A percentile compares a stretch with the other conserved stretches of the same genome.
phyloP scores from a whole-genome alignment of 2,888 invertebrate genomes.

The Marronus borbonicus region DNA sequence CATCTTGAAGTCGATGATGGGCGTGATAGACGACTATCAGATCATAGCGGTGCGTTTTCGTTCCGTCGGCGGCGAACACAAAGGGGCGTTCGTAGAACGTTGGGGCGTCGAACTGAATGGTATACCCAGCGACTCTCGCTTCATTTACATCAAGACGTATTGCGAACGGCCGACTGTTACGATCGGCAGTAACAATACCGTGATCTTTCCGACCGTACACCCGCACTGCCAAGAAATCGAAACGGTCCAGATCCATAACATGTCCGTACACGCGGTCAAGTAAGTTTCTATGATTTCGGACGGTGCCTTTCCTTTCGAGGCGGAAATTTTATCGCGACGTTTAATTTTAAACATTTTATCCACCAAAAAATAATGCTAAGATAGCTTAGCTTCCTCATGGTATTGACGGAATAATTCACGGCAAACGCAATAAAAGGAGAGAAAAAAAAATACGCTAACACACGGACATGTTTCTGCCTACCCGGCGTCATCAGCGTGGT shows the following conservation, averaged over 20 bases:
- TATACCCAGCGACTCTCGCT: slow-evolving; percentile 61
- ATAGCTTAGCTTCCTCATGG: too few relatives aligned
- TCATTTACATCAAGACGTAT: slow-evolving; percentile 68
- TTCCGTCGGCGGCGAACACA: slow-evolving; percentile 60
- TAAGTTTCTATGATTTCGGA: slow-evolving; percentile 56
- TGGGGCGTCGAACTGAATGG: slow-evolving; percentile 71
- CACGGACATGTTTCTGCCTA: too few relatives aligned
- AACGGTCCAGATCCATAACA: slow-evolving; percentile 66
- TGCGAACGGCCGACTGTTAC: slow-evolving; percentile 66
- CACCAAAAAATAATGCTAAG: too few relatives aligned
- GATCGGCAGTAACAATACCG: slow-evolving; percentile 63
- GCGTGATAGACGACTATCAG: slow-evolving; percentile 66
- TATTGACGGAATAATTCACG: too few relatives aligned
- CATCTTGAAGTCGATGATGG: slow-evolving; percentile 69
- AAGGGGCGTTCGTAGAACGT: slow-evolving; percentile 67
- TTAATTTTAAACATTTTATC: too few relatives aligned
- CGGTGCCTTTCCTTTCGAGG: too few relatives aligned
- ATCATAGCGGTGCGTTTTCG: slow-evolving; percentile 68
- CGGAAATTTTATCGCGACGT: too few relatives aligned
- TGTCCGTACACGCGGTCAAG: slow-evolving; percentile 67
- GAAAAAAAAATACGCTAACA: too few relatives aligned
- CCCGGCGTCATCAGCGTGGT: too few relatives aligned
- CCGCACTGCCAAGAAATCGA: slow-evolving; percentile 64
- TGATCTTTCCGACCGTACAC: slow-evolving; percentile 66
- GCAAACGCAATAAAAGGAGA: too few relatives aligned